Evolutionary conservation across 2,113 vertebrate genomes (phyloP).

Genomic region (Rhipidura dahli): DNA sequence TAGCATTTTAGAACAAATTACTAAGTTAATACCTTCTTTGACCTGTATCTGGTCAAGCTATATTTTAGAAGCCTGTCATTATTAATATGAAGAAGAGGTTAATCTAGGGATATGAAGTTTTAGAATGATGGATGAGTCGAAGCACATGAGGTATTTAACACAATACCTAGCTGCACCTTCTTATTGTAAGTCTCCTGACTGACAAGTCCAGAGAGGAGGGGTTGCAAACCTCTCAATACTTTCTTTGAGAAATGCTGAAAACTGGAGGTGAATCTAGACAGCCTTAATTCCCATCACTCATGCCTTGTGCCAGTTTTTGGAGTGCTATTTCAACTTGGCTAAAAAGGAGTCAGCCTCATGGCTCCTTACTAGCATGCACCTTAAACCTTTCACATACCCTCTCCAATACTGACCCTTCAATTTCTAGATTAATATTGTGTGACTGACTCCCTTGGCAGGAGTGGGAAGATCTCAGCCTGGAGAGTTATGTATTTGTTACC

Average conservation of each 20-base stretch:
- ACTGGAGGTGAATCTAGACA: not conserved
- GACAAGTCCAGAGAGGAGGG: not conserved
- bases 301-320: not conserved
- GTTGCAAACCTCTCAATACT: not conserved
- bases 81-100: slow-evolving; percentile 23
- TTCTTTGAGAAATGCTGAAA: not conserved
- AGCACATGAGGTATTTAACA: not conserved
- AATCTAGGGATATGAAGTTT: not conserved
- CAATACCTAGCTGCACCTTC: not conserved
- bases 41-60: slow-evolving; percentile 12
- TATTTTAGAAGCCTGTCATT: slow-evolving; percentile 12
- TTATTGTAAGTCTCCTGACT: not conserved
- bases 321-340: not conserved
- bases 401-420: not conserved
- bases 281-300: not conserved
- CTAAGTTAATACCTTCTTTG: slow-evolving; percentile 4
- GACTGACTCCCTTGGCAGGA: not conserved
- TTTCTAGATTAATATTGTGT: not conserved
- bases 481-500: not conserved
- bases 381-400: not conserved
- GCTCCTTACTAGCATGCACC: not conserved
- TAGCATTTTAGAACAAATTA: not conserved
- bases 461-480: not conserved
- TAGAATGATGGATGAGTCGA: not conserved
- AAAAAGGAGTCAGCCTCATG: not conserved